Evolutionary conservation across 23 tunicate genomes (phyloP).

Genomic region (Diplosoma virens): DNA sequence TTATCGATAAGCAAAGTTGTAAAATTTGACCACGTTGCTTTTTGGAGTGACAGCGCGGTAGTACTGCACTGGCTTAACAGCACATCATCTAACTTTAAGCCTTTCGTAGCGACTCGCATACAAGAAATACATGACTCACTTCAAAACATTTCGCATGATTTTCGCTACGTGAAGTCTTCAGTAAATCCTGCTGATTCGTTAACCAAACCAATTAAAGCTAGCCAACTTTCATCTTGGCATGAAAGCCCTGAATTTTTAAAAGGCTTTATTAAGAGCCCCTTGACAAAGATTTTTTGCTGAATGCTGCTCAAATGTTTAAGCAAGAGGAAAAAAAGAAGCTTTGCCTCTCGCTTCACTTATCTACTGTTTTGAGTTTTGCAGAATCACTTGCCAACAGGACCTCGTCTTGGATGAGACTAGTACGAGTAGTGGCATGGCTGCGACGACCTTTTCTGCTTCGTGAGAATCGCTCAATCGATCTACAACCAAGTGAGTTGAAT

Average conservation of each 20-base stretch:
- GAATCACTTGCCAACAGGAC: background rate
- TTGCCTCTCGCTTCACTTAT: background rate
- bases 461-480: background rate
- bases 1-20: background rate
- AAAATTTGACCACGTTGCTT: background rate
- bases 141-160: background rate
- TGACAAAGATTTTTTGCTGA: background rate
- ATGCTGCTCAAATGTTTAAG: background rate
- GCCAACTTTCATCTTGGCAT: background rate
- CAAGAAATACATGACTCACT: too few species aligned
- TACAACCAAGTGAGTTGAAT: background rate
- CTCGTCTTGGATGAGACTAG: background rate
- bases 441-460: background rate
- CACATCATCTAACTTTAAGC: background rate
- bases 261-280: background rate
- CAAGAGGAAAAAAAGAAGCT: background rate
- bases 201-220: background rate
- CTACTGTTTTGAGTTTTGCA: background rate
- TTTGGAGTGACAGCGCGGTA: background rate
- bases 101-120: background rate
- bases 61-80: background rate
- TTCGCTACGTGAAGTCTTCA: background rate
- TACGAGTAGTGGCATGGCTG: background rate
- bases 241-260: background rate
- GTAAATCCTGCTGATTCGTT: background rate